A percentile compares a stretch with the other conserved stretches of the same genome.
phyloP scores from a whole-genome alignment of 2,113 vertebrate genomes.

The Ochotona princeps region DNA sequence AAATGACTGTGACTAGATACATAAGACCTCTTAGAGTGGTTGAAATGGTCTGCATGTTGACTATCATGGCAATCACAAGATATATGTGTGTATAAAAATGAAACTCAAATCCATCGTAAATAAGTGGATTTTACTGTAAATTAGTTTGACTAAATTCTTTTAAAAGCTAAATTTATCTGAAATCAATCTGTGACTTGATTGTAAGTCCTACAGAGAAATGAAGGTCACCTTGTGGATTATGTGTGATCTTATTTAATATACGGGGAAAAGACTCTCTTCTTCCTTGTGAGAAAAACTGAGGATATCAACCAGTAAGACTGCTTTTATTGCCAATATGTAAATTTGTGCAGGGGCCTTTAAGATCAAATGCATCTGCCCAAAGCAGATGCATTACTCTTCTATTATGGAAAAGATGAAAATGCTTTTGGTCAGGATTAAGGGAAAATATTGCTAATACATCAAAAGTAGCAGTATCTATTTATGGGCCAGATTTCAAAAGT shows the following conservation, averaged over 20 bases:
- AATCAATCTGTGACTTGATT: not conserved
- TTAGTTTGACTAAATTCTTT: not conserved
- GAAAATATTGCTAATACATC: not conserved
- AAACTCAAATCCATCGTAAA: not conserved
- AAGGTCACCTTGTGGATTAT: not conserved
- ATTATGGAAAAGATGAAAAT: not conserved
- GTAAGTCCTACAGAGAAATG: not conserved
- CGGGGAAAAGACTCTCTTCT: not conserved
- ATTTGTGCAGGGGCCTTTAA: not conserved
- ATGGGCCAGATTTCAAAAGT: constrained; percentile 1
- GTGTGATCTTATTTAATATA: not conserved
- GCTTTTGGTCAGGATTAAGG: not conserved
- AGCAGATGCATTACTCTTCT: not conserved
- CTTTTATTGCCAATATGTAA: not conserved
- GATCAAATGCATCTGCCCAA: constrained; percentile 12
- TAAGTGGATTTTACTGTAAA: not conserved
- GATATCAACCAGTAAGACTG: not conserved
- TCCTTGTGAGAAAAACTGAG: not conserved
- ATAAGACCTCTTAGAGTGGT: not conserved
- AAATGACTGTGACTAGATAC: not conserved
- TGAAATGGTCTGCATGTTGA: not conserved
- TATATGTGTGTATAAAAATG: not conserved
- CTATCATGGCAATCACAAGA: not conserved
- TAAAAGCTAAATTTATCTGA: not conserved
- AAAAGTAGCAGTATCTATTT: constrained; percentile 38